Evolutionary conservation across 1,140 invertebrate genomes (phyloP).

Genomic region (Rhyacophila brunnea): DNA sequence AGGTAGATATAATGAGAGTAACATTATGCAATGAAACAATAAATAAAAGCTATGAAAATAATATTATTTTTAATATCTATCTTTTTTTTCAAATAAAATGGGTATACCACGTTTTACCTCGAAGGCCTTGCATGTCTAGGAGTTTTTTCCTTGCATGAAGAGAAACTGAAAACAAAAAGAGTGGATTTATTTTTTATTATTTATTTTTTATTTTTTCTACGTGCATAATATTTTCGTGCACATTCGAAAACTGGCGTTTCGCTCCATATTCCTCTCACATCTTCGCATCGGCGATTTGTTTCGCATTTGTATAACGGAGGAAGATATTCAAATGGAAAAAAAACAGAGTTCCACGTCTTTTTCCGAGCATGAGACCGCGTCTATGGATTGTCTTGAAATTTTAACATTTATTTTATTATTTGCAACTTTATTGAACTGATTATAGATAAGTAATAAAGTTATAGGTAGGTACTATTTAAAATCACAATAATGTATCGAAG

Average conservation of each 20-base stretch:
- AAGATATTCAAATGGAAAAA: not conserved
- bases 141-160: constrained; percentile 48
- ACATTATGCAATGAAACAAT: too few species aligned
- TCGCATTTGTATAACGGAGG: not conserved
- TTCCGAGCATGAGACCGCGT: too few species aligned
- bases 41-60: too few species aligned
- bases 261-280: not conserved
- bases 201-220: constrained; percentile 47
- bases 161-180: constrained; percentile 53
- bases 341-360: not conserved
- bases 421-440: too few species aligned
- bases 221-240: constrained; percentile 51
- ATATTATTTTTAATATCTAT: too few species aligned
- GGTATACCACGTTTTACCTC: constrained; percentile 14
- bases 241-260: constrained; percentile 42
- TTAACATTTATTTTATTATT: too few species aligned
- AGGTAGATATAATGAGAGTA: too few species aligned
- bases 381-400: too few species aligned
- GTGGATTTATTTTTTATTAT: constrained; percentile 55
- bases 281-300: not conserved
- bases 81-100: too few species aligned
- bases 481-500: too few species aligned
- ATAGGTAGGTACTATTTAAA: too few species aligned
- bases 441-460: too few species aligned
- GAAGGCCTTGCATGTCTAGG: constrained; percentile 26